Evolutionary conservation across 2,797 vertebrate species (phyloP), one percentile per base, ranked within the genome.

Genomic region (Peromyscus nudipes): DNA sequence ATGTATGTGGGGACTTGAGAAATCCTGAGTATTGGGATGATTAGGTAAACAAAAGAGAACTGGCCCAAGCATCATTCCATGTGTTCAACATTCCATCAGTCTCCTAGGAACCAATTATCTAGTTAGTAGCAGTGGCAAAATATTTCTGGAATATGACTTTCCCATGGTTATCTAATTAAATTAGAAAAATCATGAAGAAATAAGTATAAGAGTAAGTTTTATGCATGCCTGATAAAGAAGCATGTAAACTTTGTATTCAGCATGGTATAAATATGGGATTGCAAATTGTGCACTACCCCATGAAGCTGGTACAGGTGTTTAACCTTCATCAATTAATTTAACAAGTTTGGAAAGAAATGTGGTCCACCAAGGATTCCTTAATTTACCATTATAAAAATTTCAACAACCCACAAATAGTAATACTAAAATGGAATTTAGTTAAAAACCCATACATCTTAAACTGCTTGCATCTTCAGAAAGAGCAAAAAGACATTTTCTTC

Each of bases 271-370:
- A 82, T 17, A 7, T 55, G 79, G 31, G 1, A 55, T 57, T 80
- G 34, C 34, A 57, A 17, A 91, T 46, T 76, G 23, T 60, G 12
- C 40, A 43, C 11, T 92, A 82, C 21, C 95, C 10, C 7, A 77
- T 9, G 40, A 34, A 80, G 60, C 19, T 71, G 64, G 11, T 31
- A 82, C 2, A 83, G 25, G 5, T 75, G 40, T 13, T 92, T 95
- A 85, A 82, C 12, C 12, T 60, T 88, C 65, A 94, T 89, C 8
- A 89, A 73, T 82, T 21, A 73, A 14, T 57, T 81, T 9, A 71
- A 1, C 57, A 91, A 92, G 75, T 83, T 7, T 94, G 37, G 13
- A 96, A 49, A n/a, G 8, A 92, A 96, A 89, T 9, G 23, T 52
- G 14, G 16, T 3, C 4, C 29, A 82, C 4, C 16, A 0, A 0